Conservation (phyloP, 2,888 invertebrate genomes). For the Acanthosoma haemorrhoidale region DNA sequence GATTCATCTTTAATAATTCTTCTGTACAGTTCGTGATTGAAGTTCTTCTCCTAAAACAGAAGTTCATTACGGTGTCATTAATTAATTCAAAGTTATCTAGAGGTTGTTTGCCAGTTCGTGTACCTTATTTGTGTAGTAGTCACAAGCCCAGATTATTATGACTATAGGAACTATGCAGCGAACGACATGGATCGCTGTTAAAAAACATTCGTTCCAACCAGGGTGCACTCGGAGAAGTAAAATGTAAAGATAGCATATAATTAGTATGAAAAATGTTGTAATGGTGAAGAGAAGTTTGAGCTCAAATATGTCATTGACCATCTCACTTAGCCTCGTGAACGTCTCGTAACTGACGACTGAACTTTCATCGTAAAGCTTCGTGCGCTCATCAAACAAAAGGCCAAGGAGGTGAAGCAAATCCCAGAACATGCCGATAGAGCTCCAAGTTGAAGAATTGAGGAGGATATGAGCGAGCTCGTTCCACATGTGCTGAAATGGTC, state of each 20-base stretch:
- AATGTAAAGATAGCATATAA: background rate
- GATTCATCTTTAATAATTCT: too few species aligned
- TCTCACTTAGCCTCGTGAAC: background rate
- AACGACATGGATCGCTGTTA: too few species aligned
- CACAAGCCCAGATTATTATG: too few species aligned
- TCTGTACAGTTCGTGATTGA: too few species aligned
- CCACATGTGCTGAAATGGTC: fast-evolving
- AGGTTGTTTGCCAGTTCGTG: too few species aligned
- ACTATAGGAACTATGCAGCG: too few species aligned
- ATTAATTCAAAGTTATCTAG: too few species aligned
- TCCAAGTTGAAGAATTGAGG: background rate
- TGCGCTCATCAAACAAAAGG: background rate
- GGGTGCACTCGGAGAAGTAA: background rate
- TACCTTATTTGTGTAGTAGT: too few species aligned
- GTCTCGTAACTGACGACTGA: background rate
- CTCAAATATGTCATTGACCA: background rate
- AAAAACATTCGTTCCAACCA: too few species aligned
- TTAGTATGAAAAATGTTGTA: background rate
- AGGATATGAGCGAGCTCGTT: background rate
- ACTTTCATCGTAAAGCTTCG: background rate
- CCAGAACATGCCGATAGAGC: background rate
- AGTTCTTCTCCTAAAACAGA: too few species aligned
- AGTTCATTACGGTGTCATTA: too few species aligned
- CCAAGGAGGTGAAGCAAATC: background rate
- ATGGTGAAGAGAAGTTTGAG: background rate